These are phyloP conservation scores for Hepsetus odoe DNA, from an alignment of 2,113 vertebrate species.

Conservation along the genomic window DNA sequence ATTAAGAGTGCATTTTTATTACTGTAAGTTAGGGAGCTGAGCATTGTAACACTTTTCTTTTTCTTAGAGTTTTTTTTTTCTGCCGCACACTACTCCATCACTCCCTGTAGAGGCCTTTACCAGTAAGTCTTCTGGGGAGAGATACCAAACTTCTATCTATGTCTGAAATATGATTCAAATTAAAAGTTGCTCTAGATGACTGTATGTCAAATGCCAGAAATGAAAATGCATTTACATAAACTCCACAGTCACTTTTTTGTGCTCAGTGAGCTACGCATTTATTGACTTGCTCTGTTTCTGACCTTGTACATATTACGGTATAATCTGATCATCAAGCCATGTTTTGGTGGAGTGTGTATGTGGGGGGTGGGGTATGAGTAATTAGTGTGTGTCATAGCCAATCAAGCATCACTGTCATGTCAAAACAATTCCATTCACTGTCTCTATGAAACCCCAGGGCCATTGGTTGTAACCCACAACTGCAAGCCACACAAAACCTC, in stretches of 20 bases:
- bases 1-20: too few species aligned
- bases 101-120: too few species aligned
- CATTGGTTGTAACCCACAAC: slow-evolving; percentile 45
- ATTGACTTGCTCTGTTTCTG: background rate
- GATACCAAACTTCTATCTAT: too few species aligned
- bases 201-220: too few species aligned
- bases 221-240: too few species aligned
- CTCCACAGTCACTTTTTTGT: background rate
- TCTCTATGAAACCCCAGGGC: slow-evolving; percentile 64
- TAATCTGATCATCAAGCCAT: slow-evolving; percentile 5
- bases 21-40: too few species aligned
- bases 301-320: background rate
- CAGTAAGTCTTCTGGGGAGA: too few species aligned
- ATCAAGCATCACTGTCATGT: slow-evolving; percentile 62
- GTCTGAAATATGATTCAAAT: too few species aligned
- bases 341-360: background rate
- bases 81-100: too few species aligned
- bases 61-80: too few species aligned
- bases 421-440: slow-evolving; percentile 78
- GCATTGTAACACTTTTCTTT: too few species aligned
- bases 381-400: slow-evolving; percentile 60
- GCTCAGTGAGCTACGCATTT: background rate
- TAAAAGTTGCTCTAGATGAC: too few species aligned
- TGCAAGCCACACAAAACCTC: slow-evolving; percentile 26
- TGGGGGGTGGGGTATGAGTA: slow-evolving; percentile 69